These are phyloP conservation scores for Tricholauxania praeusta DNA, from an alignment of 2,888 invertebrate genomes.

Conservation along the genomic window DNA sequence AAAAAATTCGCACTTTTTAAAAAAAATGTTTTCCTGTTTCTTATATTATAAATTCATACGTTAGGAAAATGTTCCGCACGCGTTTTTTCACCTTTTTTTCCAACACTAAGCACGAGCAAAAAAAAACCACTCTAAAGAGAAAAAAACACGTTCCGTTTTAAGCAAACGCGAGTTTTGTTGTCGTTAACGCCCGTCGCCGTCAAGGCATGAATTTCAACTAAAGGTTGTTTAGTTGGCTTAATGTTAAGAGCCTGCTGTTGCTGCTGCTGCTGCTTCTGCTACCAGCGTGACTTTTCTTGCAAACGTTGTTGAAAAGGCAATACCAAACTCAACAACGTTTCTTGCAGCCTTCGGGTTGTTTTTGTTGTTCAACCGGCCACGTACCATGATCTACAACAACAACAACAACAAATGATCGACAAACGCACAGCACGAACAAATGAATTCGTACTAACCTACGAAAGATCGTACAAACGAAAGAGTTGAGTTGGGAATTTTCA, in stretches of 20 bases:
- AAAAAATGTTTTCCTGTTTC: background rate
- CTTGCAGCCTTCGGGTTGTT: conserved; percentile 4
- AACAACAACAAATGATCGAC: background rate
- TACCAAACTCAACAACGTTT: conserved; percentile 18
- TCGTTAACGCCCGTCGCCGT: conserved; percentile 40
- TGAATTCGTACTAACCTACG: background rate
- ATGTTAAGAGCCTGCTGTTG: conserved; percentile 23
- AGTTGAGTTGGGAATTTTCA: background rate
- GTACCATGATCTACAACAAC: conserved; percentile 14
- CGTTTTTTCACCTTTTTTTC: background rate
- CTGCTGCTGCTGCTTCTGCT: background rate
- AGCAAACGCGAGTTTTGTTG: conserved; percentile 16
- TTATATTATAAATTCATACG: background rate
- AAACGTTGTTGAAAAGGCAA: conserved; percentile 18
- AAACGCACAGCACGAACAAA: background rate
- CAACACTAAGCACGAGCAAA: background rate
- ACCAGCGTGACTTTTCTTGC: background rate
- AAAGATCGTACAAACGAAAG: background rate
- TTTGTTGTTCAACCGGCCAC: conserved; percentile 26
- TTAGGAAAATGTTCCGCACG: too few species aligned
- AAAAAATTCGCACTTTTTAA: background rate
- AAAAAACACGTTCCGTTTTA: background rate
- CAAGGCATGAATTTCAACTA: conserved; percentile 42
- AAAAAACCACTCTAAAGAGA: background rate
- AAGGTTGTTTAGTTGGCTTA: conserved; percentile 23